These are phyloP conservation scores for Troilus luridus DNA, from an alignment of 2,888 invertebrate genomes.

Conservation along the genomic window DNA sequence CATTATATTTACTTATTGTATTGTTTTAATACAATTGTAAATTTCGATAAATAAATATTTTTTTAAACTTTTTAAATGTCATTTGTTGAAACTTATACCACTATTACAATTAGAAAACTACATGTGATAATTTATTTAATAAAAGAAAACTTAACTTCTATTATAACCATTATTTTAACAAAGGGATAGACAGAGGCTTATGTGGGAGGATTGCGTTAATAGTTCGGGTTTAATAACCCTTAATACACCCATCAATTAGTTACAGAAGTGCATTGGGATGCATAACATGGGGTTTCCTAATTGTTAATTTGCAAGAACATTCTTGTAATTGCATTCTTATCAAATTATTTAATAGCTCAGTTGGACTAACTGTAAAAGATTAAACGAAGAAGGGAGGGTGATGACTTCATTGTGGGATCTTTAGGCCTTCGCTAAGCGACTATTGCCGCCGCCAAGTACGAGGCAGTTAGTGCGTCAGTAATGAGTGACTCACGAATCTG, in stretches of 20 bases:
- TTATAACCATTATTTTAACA: too few relatives aligned
- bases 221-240: too few relatives aligned
- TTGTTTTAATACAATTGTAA: too few relatives aligned
- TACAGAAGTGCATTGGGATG: not conserved
- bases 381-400: not conserved
- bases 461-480: not conserved
- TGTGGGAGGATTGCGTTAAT: too few relatives aligned
- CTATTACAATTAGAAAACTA: too few relatives aligned
- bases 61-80: too few relatives aligned
- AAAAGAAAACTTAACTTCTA: too few relatives aligned
- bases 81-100: too few relatives aligned
- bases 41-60: too few relatives aligned
- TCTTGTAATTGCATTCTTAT: not conserved
- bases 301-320: not conserved
- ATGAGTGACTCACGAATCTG: not conserved
- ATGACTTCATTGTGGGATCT: not conserved
- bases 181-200: too few relatives aligned
- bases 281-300: not conserved
- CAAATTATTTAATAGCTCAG: not conserved
- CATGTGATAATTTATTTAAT: too few relatives aligned
- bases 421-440: not conserved
- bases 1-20: too few relatives aligned
- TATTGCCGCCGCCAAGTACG: not conserved
- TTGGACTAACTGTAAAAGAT: not conserved
- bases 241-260: not conserved